Percentiles rank a stretch among this genome's conserved stretches.
Conservation (phyloP, 2,888 invertebrate genomes). For the Rhimphoctona megacephalus region DNA sequence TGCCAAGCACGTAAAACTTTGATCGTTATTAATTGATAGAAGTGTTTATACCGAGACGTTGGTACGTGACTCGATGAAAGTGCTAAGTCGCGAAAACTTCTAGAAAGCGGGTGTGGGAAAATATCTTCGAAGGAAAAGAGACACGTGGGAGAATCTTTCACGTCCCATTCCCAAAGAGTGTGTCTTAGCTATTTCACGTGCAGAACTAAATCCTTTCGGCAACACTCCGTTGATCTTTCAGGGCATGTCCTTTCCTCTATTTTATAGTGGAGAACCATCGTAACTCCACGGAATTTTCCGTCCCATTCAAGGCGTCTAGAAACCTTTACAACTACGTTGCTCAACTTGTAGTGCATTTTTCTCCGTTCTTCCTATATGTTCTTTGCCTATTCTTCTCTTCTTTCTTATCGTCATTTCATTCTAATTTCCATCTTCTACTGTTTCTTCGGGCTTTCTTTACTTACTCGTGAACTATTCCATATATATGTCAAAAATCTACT, state of each 20-base stretch:
- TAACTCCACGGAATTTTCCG: slow-evolving; percentile 49
- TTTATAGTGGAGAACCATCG: slow-evolving; percentile 11
- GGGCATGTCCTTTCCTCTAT: slow-evolving; percentile 18
- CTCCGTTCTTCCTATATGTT: not conserved
- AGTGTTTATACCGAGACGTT: slow-evolving; percentile 14
- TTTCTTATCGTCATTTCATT: not conserved
- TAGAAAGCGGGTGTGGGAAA: slow-evolving; percentile 31
- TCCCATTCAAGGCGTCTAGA: slow-evolving; percentile 29
- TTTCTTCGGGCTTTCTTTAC: not conserved
- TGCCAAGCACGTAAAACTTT: slow-evolving; percentile 21
- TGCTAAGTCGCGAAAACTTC: slow-evolving; percentile 24
- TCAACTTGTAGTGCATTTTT: slow-evolving; percentile 19
- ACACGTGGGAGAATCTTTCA: slow-evolving; percentile 44
- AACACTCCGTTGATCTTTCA: slow-evolving; percentile 50
- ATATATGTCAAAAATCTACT: not conserved
- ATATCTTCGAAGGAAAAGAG: slow-evolving; percentile 24
- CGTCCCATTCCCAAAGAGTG: slow-evolving; percentile 32
- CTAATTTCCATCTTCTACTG: not conserved
- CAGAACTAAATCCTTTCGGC: slow-evolving; percentile 46
- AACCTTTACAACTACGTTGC: slow-evolving; percentile 35
- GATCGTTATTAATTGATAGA: slow-evolving; percentile 35
- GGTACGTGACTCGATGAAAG: slow-evolving; percentile 33
- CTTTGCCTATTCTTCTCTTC: not conserved
- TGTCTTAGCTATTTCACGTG: slow-evolving; percentile 43
- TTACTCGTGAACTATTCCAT: slow-evolving; percentile 36